Conservation (phyloP, 2,888 invertebrate genomes). For the Lomographa bimaculata region DNA sequence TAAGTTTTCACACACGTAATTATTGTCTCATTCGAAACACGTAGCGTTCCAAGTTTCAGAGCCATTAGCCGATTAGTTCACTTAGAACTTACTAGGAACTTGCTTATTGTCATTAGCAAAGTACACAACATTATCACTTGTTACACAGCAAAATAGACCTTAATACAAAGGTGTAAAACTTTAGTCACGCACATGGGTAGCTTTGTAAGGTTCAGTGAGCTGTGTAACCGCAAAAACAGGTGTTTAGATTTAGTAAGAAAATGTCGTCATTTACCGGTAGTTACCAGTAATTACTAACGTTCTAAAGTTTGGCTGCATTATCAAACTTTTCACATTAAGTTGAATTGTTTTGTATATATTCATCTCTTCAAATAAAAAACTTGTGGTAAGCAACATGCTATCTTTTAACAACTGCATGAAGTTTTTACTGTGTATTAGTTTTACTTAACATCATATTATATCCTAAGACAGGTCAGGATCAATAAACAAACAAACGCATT, state of each 20-base stretch:
- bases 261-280: slow-evolving; percentile 2
- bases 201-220: slow-evolving; percentile 8
- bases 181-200: neutral
- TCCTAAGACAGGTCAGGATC: too few relatives aligned
- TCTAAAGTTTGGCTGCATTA: too few relatives aligned
- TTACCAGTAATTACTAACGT: too few relatives aligned
- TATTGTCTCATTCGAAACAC: slow-evolving; percentile 47
- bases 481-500: too few relatives aligned
- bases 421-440: too few relatives aligned
- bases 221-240: slow-evolving; percentile 35
- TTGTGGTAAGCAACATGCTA: too few relatives aligned
- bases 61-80: slow-evolving; percentile 70
- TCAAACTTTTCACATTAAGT: too few relatives aligned
- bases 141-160: slow-evolving; percentile 17
- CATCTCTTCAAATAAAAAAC: too few relatives aligned
- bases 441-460: too few relatives aligned
- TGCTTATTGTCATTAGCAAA: slow-evolving; percentile 48
- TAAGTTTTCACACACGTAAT: slow-evolving; percentile 34
- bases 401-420: too few relatives aligned
- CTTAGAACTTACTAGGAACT: slow-evolving; percentile 50
- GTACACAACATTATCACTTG: slow-evolving; percentile 3
- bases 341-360: too few relatives aligned
- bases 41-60: slow-evolving; percentile 48
- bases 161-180: slow-evolving; percentile 15
- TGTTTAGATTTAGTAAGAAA: slow-evolving; percentile 35